Base-by-base conservation (phyloP, 2,797 vertebrate species). In the Taeniopygia guttata region DNA sequence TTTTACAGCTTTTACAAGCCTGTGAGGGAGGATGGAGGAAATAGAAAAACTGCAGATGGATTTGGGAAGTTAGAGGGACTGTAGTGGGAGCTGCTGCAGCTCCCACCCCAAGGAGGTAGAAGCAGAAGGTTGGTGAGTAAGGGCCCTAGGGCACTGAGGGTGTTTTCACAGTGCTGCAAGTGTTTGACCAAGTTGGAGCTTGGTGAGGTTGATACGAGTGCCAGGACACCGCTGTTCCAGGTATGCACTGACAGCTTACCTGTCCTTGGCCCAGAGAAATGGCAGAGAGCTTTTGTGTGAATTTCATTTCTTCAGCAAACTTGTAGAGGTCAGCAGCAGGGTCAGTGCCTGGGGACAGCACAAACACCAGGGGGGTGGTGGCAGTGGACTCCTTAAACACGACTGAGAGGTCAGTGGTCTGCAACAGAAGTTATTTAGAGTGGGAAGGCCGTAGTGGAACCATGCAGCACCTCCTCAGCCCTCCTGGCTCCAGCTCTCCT, bases 181-280 rank as follows among this genome's bases (percentile, higher is more conserved):
- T 11, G 23, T 84, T 34, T 66, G 14, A 68, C 26, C 34, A 66
- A n/a, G 30, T 43, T 34, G 21, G 86, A 92, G n/a, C 25, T 42
- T 40, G n/a, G 27, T 32, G 59, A 82, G 55, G 40, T 59, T 1
- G 1, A 25, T 20, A 49, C 0, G 5, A 52, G 51, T 46, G 70
- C 34, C 4, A 34, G 46, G 36, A 76, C n/a, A 32, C 20, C 27
- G 15, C 32, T 83, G 30, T 43, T 59, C 54, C 49, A 40, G 55
- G 19, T 46, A 5, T 29, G 45, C 51, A 84, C n/a, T 3, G 2
- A 64, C 64, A 74, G 58, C 97, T 97, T 81, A 99, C 99, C 98
- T 99, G 99, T 60, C 99, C 99, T 95, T 99, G 99, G 43, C 99
- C 99, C 73, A 99, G 97, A 54, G 99, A 99, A 96, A 99, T 99